phyloP scores from a whole-genome alignment of 2,888 invertebrate species.

The Unio delphinus region DNA sequence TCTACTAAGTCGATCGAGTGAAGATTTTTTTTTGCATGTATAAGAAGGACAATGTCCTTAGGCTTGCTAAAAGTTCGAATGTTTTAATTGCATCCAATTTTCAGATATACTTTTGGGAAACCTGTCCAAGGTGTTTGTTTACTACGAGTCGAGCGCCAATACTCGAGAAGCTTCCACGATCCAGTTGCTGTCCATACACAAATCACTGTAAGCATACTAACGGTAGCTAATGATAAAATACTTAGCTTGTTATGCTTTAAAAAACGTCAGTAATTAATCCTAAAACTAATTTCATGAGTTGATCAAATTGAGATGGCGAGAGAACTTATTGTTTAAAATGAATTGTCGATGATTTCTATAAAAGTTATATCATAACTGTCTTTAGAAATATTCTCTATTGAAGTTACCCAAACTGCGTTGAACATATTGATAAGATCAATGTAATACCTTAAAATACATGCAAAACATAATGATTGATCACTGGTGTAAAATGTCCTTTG shows the following conservation, averaged over 20 bases:
- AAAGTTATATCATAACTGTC: background rate
- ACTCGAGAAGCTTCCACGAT: constrained; percentile 13
- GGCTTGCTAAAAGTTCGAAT: background rate
- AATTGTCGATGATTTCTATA: no score
- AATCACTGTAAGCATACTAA: constrained; percentile 11
- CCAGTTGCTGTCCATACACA: constrained; percentile 21
- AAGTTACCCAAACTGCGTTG: no score
- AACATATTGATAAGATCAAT: no score
- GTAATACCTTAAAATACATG: no score
- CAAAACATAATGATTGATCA: background rate
- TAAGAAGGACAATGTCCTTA: background rate
- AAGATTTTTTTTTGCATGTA: no score
- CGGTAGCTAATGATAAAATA: background rate
- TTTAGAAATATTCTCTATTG: background rate
- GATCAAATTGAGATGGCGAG: no score
- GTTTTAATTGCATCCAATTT: background rate
- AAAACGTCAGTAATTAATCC: no score
- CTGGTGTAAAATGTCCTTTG: no score
- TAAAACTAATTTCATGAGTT: no score
- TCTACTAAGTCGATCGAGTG: no score
- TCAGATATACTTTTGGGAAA: constrained; percentile 58
- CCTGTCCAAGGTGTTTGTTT: constrained; percentile 46
- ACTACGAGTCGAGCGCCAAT: constrained; percentile 25
- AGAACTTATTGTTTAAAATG: no score
- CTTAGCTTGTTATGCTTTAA: background rate